A percentile compares a stretch with the other conserved stretches of the same genome.
Evolutionary conservation across 2,113 vertebrate genomes (phyloP).

Genomic region (Corythornis cristatus): DNA sequence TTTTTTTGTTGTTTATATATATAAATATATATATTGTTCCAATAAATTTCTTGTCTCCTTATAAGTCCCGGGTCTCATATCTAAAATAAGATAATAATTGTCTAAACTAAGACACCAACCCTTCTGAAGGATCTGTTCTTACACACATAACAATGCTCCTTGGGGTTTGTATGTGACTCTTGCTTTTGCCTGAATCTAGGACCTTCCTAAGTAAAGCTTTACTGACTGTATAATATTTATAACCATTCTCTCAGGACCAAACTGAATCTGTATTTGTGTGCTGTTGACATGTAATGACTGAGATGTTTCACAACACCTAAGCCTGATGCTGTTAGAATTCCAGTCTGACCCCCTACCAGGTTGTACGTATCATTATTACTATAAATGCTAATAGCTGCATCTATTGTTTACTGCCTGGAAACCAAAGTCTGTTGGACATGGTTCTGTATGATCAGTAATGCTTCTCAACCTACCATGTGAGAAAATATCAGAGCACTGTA

Average conservation of each 20-base stretch:
- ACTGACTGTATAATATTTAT: neutral
- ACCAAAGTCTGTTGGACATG: neutral
- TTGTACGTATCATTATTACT: neutral
- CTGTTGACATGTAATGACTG: rapidly evolving
- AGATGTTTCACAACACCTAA: neutral
- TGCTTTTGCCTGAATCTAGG: neutral
- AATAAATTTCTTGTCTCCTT: no score
- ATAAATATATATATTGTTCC: no score
- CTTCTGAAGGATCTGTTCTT: neutral
- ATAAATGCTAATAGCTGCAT: neutral
- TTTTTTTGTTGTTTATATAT: no score
- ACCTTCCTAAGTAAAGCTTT: neutral
- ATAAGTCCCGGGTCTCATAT: no score
- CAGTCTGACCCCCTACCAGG: neutral
- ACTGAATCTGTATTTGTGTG: neutral
- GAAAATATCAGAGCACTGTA: neutral
- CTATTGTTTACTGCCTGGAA: neutral
- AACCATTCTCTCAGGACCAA: neutral
- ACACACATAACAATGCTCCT: neutral
- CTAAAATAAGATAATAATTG: no score
- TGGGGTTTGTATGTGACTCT: neutral
- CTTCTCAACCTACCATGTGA: neutral
- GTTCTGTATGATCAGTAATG: neutral
- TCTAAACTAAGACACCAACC: no score
- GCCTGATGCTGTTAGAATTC: neutral